Evolutionary conservation across 2,113 vertebrate species (phyloP), one percentile per base, ranked within the genome.

Genomic region (Microtus richardsoni): DNA sequence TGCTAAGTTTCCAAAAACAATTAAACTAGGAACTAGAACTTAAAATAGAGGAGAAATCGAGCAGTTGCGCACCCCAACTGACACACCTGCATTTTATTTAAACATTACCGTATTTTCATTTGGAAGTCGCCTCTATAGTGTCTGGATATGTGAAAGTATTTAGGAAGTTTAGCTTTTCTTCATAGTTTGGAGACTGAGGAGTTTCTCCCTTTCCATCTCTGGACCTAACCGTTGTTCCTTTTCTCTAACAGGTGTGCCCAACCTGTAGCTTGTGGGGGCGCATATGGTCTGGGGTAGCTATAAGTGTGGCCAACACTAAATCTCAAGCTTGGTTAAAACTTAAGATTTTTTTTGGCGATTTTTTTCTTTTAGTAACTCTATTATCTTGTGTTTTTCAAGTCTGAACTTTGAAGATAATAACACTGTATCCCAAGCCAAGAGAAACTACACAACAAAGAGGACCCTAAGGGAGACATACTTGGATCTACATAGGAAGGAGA

Each of bases 21-120:
- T 91, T 91, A 88, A 92, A 85, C 36, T 74, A 89, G 41, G 22
- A 87, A 83, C 78, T 49, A 36, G 87, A 87, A 62, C 52, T 44
- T 11, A 75, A 68, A 95, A 62, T 62, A 74, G 89, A 41, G 17
- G 41, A 87, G 54, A 78, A 17, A 9, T 82, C 80, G 77, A 58
- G 79, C 30, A 80, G 73, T 33, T 94, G 28, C 74, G 88, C 83
- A 91, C 41, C 28, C 64, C 47, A 30, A 52, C 1, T 12, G 22
- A 62, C 8, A 68, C 1, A 36, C 58, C 12, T 92, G 54, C 19
- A 71, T 78, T 85, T 68, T 88, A 89, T 24, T 86, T 60, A 95
- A 60, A 80, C 58, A 89, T 21, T 28, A 87, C 22, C 52, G 3
- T 52, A 71, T 88, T 58, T 92, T 92, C 26, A 91, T 58, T 88